These are phyloP conservation scores for Bos indicus DNA, from an alignment of 2,113 vertebrate species.

Conservation along the genomic window DNA sequence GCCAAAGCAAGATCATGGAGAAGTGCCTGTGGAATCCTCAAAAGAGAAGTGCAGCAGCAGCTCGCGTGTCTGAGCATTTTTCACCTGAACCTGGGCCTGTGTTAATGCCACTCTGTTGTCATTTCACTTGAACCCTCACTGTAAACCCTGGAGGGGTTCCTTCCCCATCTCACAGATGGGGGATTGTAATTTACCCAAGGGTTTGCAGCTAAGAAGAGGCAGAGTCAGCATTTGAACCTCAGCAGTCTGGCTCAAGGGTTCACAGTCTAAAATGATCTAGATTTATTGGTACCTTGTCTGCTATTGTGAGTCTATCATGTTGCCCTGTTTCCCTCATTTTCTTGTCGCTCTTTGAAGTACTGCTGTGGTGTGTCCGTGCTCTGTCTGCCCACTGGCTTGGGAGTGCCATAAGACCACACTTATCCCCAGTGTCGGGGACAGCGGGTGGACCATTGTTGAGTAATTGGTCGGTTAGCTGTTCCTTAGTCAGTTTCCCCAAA, in stretches of 20 bases:
- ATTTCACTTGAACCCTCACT: background rate
- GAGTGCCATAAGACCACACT: background rate
- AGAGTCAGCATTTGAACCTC: background rate
- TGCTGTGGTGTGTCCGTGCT: background rate
- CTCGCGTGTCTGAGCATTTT: background rate
- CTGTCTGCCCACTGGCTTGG: background rate
- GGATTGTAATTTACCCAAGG: background rate
- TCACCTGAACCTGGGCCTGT: background rate
- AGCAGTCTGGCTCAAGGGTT: background rate
- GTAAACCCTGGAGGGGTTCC: background rate
- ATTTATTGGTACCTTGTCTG: background rate
- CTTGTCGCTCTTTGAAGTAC: background rate
- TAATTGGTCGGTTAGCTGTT: background rate
- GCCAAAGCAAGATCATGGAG: background rate
- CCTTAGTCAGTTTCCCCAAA: background rate
- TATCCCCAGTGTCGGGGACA: background rate
- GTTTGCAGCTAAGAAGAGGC: background rate
- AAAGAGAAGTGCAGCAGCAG: background rate
- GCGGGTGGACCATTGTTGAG: background rate
- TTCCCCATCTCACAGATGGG: background rate
- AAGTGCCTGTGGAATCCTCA: background rate
- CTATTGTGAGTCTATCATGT: accelerated
- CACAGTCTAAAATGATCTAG: background rate
- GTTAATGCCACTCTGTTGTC: background rate
- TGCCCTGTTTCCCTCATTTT: background rate